Evolutionary conservation across 23 tunicate genomes (phyloP), one percentile per base, ranked within the genome.

Genomic region (Clavelina lepadiformis): DNA sequence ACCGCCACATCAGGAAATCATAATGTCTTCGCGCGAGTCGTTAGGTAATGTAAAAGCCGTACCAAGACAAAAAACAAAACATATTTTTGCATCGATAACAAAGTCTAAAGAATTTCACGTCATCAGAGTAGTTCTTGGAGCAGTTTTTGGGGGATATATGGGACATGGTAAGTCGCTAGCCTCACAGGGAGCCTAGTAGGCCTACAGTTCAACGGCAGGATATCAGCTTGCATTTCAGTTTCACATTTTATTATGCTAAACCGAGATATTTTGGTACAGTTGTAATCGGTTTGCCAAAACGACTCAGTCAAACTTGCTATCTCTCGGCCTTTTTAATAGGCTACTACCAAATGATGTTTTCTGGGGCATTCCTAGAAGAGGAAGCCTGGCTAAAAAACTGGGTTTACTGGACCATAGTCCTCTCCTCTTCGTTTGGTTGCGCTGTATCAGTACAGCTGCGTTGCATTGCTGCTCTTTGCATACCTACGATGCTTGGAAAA

Each of bases 401-500:
- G 36, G 77, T 87, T 4, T 55, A 61, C 31, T 73, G 77, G 62
- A 32, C 33, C 18, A 28, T 79, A 0, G 31, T 87, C 13, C 20
- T 37, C 20, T 13, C 74, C 1, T 32, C 81, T 6, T 31, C 77
- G 4, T 30, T 79, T 41, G 86, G 78, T 2, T 78, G 96, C 58
- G 61, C 73, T 61, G 24, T 61, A 3, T 87, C 96, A 4, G 63
- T 80, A 51, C 96, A 87, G 33, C 65, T 70, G 52, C 70, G 96
- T 19, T 87, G 96, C 68, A 68, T 87, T 5, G 87, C 71, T 13
- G 74, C 72, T 34, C 65, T 87, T 19, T 78, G 86, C 44, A n/a
- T 79, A 5, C 96, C 96, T 34, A 60, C 86, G 5, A 73, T 87
- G 77, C 58, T 71, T 33, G 86, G 87, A 33, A 87, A 73, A 74